A percentile compares a stretch with the other conserved stretches of the same genome.
Evolutionary conservation across 2,888 invertebrate species (phyloP).

Genomic region (Agriopis leucophaearia): DNA sequence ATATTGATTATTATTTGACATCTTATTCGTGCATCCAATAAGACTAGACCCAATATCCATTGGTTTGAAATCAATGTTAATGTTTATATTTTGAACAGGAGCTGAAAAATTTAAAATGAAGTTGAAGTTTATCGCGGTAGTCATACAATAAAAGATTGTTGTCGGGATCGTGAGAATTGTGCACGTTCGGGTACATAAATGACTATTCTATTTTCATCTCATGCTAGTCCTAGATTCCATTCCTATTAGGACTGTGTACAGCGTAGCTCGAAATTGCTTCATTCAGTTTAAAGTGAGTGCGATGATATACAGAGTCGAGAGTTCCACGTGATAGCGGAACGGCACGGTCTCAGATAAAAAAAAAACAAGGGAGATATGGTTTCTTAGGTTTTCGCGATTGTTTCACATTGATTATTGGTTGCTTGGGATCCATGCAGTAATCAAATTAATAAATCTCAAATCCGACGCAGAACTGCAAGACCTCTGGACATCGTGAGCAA

Average conservation of each 20-base stretch:
- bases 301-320: slow-evolving; percentile 31
- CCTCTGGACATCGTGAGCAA: too few species aligned
- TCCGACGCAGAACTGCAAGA: too few species aligned
- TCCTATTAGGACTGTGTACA: slow-evolving; percentile 43
- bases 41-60: too few species aligned
- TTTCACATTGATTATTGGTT: too few species aligned
- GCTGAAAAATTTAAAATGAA: background rate
- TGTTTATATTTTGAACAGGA: background rate
- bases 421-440: too few species aligned
- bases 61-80: background rate
- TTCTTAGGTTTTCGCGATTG: too few species aligned
- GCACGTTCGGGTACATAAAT: slow-evolving; percentile 44
- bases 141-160: slow-evolving; percentile 31
- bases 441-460: too few species aligned
- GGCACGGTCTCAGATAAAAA: background rate
- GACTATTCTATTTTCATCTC: slow-evolving; percentile 47
- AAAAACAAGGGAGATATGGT: background rate
- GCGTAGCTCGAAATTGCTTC: slow-evolving; percentile 49
- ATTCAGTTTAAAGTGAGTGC: slow-evolving; percentile 52
- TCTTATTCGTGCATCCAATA: too few species aligned
- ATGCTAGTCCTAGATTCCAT: slow-evolving; percentile 45
- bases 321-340: slow-evolving; percentile 20
- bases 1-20: too few species aligned
- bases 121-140: slow-evolving; percentile 12
- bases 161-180: slow-evolving; percentile 45